Conservation (phyloP, 2,888 invertebrate species). For the Odiellus spinosus region DNA sequence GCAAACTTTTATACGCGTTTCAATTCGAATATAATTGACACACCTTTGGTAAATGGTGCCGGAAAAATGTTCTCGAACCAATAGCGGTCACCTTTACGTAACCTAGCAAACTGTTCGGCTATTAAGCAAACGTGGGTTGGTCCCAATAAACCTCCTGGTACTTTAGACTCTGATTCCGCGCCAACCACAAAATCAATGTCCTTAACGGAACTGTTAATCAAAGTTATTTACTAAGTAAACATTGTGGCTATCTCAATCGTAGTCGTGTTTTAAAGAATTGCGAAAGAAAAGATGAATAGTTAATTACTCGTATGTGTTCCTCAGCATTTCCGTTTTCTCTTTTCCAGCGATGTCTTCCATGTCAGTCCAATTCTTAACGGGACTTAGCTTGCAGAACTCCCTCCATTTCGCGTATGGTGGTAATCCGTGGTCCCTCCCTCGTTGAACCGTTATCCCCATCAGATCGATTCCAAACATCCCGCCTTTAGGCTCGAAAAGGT, state of each 20-base stretch:
- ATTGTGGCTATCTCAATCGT: no score
- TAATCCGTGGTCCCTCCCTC: background rate
- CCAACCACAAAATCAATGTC: background rate
- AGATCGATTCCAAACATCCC: background rate
- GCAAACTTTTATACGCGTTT: no score
- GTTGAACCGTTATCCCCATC: background rate
- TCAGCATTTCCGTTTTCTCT: no score
- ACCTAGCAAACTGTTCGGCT: background rate
- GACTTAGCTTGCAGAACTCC: background rate
- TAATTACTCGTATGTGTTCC: no score
- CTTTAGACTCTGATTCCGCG: background rate
- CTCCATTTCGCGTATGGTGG: background rate
- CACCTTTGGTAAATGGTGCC: background rate
- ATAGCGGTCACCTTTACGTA: background rate
- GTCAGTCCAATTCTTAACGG: background rate
- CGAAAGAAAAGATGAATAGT: no score
- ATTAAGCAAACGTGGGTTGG: background rate
- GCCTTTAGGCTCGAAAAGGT: background rate
- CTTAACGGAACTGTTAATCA: background rate
- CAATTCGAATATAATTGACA: background rate
- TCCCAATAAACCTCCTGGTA: background rate
- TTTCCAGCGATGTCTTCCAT: background rate
- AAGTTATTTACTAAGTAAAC: no score
- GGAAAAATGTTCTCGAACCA: background rate
- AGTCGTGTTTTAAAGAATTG: no score